These are phyloP conservation scores for Gallinago solitaria DNA, from an alignment of 2,797 vertebrate genomes.

Conservation along the genomic window DNA sequence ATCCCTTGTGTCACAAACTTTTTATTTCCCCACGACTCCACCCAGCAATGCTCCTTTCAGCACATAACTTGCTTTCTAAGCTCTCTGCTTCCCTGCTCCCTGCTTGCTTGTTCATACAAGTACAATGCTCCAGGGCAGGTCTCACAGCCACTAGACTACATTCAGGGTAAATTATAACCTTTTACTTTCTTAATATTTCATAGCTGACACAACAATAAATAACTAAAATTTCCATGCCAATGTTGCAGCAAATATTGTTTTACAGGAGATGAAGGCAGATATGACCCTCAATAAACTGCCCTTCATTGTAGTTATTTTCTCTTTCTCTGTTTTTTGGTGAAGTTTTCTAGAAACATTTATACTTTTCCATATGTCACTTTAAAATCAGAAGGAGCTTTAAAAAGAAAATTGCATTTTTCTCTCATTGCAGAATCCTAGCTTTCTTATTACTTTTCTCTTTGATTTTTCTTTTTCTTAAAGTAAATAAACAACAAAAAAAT, in stretches of 20 bases:
- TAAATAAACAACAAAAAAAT: not conserved
- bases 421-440: not conserved
- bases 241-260: constrained; percentile 42
- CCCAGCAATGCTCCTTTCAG: not conserved
- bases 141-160: not conserved
- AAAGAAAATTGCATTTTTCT: constrained; percentile 64
- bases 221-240: not conserved
- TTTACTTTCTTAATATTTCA: constrained; percentile 17
- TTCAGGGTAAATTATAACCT: not conserved
- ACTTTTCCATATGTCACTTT: constrained; percentile 41
- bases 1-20: not conserved
- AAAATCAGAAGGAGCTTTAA: constrained; percentile 66
- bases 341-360: constrained; percentile 33
- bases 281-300: constrained; percentile 5
- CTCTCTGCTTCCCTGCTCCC: not conserved
- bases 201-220: not conserved
- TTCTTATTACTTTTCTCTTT: not conserved
- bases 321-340: not conserved
- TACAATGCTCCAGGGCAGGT: not conserved
- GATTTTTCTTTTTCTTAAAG: not conserved
- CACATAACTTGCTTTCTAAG: not conserved
- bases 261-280: constrained; percentile 39
- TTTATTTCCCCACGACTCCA: not conserved
- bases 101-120: not conserved
- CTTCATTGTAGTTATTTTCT: constrained; percentile 13